phyloP scores from a whole-genome alignment of 2,113 vertebrate species.

The Fulica atra region DNA sequence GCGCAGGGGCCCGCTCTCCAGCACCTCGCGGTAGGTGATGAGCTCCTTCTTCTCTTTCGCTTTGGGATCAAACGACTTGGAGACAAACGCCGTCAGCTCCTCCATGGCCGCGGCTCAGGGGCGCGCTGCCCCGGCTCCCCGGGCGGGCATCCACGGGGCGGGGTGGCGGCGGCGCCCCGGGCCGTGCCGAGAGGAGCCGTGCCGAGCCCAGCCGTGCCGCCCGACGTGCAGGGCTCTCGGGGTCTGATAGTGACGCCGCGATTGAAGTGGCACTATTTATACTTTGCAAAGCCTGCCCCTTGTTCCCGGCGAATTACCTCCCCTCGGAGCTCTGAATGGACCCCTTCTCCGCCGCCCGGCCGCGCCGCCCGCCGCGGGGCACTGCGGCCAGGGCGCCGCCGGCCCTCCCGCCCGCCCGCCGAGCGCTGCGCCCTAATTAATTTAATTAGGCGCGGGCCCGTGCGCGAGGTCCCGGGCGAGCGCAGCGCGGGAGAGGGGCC shows the following conservation, averaged over 20 bases:
- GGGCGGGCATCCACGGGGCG: constrained; percentile 88
- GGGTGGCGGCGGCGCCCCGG: constrained; percentile 36
- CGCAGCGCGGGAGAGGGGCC: constrained; percentile 83
- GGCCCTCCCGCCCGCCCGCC: background rate
- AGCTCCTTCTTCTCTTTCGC: constrained; percentile 97
- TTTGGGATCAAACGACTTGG: constrained; percentile 98
- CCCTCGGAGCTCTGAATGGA: constrained; percentile 85
- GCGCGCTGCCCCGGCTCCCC: constrained; percentile 56
- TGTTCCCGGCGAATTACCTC: constrained; percentile 93
- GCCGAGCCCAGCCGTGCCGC: constrained; percentile 51
- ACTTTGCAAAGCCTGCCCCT: constrained; percentile 94
- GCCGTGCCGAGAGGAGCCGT: constrained; percentile 74
- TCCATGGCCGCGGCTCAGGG: constrained; percentile 84
- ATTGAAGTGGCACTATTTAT: constrained; percentile 98
- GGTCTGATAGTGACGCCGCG: constrained; percentile 87
- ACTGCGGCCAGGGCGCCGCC: constrained; percentile 41
- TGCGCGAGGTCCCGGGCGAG: constrained; percentile 85
- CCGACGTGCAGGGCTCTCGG: constrained; percentile 80
- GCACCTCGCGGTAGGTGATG: constrained; percentile 95
- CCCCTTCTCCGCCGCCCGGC: constrained; percentile 74
- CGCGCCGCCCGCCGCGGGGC: constrained; percentile 52
- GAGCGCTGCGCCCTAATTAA: constrained; percentile 82
- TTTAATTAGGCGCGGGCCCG: constrained; percentile 89
- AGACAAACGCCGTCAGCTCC: constrained; percentile 97
- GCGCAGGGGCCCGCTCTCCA: constrained; percentile 90